Percentiles rank a stretch among this genome's conserved stretches.
These are phyloP conservation scores for Graphium colonna DNA, from an alignment of 2,888 invertebrate species.

Conservation along the genomic window DNA sequence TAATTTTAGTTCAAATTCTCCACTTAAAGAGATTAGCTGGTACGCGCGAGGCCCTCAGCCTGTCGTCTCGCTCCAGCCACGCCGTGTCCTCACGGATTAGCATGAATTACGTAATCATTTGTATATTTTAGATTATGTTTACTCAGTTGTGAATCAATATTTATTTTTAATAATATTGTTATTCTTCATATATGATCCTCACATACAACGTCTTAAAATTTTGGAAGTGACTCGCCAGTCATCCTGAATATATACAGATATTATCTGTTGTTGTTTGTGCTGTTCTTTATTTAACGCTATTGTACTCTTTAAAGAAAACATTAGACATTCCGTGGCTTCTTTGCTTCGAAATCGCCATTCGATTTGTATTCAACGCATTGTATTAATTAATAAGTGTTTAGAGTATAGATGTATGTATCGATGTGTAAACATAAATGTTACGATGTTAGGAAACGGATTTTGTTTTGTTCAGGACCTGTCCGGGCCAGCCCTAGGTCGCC, in stretches of 20 bases:
- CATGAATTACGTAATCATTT: no score
- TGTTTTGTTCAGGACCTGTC: constrained; percentile 4
- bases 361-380: constrained; percentile 25
- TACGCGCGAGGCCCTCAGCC: no score
- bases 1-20: no score
- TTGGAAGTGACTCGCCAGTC: no score
- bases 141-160: no score
- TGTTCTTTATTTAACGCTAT: background rate
- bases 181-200: no score
- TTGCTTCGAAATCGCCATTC: constrained; percentile 41
- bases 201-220: no score
- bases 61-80: no score
- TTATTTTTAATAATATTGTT: no score
- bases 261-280: background rate
- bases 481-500: constrained; percentile 26
- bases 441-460: constrained; percentile 12
- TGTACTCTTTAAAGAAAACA: constrained; percentile 13
- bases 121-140: no score
- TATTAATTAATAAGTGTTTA: constrained; percentile 19
- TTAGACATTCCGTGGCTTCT: constrained; percentile 51
- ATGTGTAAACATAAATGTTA: constrained; percentile 16
- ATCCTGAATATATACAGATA: background rate
- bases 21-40: no score
- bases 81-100: no score
- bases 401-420: constrained; percentile 19